Percentiles rank a stretch among this genome's conserved stretches.
Evolutionary conservation across 1,140 invertebrate genomes (phyloP).

Genomic region (Cotesia vestalis): DNA sequence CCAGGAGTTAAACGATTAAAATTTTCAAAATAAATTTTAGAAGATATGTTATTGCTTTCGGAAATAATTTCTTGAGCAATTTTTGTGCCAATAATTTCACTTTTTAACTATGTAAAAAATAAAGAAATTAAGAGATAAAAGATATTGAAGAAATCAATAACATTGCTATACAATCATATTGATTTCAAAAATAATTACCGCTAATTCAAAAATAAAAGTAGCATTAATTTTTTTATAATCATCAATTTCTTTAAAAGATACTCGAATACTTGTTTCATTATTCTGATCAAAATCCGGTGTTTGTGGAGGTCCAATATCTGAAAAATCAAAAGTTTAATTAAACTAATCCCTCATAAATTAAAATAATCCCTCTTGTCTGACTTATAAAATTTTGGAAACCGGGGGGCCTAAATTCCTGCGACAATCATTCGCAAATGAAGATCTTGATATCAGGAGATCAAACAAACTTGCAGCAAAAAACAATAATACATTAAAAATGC

Average conservation of each 20-base stretch:
- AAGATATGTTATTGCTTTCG: not conserved
- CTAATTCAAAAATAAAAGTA: slow-evolving; percentile 2
- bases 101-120: not conserved
- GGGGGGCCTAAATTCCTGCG: too few species aligned
- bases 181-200: not conserved
- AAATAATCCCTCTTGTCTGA: too few species aligned
- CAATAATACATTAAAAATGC: too few species aligned
- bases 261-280: slow-evolving; percentile 31
- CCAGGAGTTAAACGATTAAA: slow-evolving; percentile 7
- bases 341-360: too few species aligned
- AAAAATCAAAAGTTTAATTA: not conserved
- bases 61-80: not conserved
- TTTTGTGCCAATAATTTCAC: not conserved
- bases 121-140: too few species aligned
- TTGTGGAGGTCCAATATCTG: slow-evolving; percentile 12
- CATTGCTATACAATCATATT: too few species aligned
- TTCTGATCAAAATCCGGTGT: not conserved
- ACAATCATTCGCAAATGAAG: too few species aligned
- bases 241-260: not conserved
- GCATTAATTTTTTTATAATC: not conserved
- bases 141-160: too few species aligned
- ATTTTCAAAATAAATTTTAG: slow-evolving; percentile 5
- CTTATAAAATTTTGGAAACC: too few species aligned
- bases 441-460: too few species aligned
- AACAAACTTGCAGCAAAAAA: too few species aligned